Conservation (phyloP, 37 sponge, comb jelly and placozoan species). For the Spongia lamella region DNA sequence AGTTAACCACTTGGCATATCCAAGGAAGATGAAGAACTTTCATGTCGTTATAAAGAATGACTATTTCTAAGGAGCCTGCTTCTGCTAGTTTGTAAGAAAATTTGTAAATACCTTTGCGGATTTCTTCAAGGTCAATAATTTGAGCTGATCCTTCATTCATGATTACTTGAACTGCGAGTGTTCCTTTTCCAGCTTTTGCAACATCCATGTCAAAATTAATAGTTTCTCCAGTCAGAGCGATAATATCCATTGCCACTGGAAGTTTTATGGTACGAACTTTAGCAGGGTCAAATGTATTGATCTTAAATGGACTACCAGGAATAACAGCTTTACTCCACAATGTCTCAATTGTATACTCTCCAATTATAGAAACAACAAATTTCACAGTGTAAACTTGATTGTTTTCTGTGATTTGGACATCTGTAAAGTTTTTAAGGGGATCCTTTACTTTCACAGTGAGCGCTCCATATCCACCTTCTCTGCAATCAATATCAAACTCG, state of each 20-base stretch:
- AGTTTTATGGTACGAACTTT: slow-evolving; percentile 39
- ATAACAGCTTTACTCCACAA: slow-evolving; percentile 73
- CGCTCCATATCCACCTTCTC: slow-evolving; percentile 21
- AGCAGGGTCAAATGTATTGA: slow-evolving; percentile 52
- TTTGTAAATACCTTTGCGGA: background rate
- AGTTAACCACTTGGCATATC: no score
- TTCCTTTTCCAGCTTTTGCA: slow-evolving; percentile 31
- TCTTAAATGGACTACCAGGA: slow-evolving; percentile 77
- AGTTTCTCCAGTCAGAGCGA: slow-evolving; percentile 58
- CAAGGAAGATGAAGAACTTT: slow-evolving; percentile 3
- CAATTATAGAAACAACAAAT: slow-evolving; percentile 30
- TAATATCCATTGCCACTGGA: slow-evolving; percentile 57
- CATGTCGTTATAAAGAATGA: slow-evolving; percentile 10
- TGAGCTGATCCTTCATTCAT: slow-evolving; percentile 24
- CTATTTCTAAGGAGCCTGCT: slow-evolving; percentile 48
- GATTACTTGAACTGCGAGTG: background rate
- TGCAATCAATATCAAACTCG: slow-evolving; percentile 7
- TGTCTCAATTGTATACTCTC: slow-evolving; percentile 71
- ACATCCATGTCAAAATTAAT: slow-evolving; percentile 57
- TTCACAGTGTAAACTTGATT: slow-evolving; percentile 6
- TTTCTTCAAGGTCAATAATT: slow-evolving; percentile 8
- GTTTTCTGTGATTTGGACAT: background rate
- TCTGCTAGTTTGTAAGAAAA: slow-evolving; percentile 30
- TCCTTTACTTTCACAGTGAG: slow-evolving; percentile 18
- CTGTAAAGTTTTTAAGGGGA: slow-evolving; percentile 1